These are phyloP conservation scores for Aurelia aurita DNA, from an alignment of 30 jellyfish, hydroid and myxozoan species.

Conservation along the genomic window DNA sequence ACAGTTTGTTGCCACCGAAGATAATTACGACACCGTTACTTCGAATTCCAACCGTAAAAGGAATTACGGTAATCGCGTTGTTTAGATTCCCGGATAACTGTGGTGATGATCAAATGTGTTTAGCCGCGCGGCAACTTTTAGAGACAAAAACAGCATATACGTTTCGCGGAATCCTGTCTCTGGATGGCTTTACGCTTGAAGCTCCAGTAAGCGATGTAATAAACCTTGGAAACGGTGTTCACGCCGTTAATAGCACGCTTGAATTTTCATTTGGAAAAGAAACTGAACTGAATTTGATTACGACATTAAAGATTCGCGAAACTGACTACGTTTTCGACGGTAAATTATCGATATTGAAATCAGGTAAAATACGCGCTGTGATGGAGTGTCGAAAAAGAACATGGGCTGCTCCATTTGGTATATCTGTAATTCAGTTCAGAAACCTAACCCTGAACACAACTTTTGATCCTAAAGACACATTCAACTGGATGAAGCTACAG, in stretches of 20 bases:
- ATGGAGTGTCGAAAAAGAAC: slow-evolving; percentile 69
- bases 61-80: slow-evolving; percentile 81
- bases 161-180: slow-evolving; percentile 81
- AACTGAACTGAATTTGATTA: slow-evolving; percentile 64
- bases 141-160: slow-evolving; percentile 77
- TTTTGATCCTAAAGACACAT: slow-evolving; percentile 70
- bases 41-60: slow-evolving; percentile 89
- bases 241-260: slow-evolving; percentile 80
- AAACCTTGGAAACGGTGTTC: slow-evolving; percentile 69
- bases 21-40: slow-evolving; percentile 96
- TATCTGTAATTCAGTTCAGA: slow-evolving; percentile 72
- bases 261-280: slow-evolving; percentile 85
- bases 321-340: slow-evolving; percentile 86
- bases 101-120: slow-evolving; percentile 96
- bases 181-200: slow-evolving; percentile 71
- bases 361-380: slow-evolving; percentile 79
- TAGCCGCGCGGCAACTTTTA: slow-evolving; percentile 71
- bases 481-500: slow-evolving; percentile 62
- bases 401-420: slow-evolving; percentile 94
- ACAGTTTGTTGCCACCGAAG: slow-evolving; percentile 90
- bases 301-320: slow-evolving; percentile 72
- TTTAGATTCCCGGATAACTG: slow-evolving; percentile 96
- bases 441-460: slow-evolving; percentile 68
- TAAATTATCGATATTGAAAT: slow-evolving; percentile 61
- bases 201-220: slow-evolving; percentile 77